Evolutionary conservation across 1,140 invertebrate genomes (phyloP), one percentile per base, ranked within the genome.

Genomic region (Drosophila kanapiae): DNA sequence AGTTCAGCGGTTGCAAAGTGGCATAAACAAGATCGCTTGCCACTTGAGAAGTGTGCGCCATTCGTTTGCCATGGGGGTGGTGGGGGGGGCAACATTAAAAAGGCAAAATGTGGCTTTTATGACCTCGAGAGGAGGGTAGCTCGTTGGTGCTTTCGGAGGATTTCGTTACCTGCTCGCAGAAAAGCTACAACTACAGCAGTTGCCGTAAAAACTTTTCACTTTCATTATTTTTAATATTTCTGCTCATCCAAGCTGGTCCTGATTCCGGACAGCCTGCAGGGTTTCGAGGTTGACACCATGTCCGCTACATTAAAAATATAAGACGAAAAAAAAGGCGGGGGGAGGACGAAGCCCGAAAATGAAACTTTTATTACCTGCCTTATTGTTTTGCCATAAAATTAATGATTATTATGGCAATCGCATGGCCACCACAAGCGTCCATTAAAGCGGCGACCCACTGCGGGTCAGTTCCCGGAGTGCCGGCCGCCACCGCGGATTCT

Each of bases 331-430:
- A 31, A 31, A 29, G 35, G 16, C 3, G n/a, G 27, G 18, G 51
- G 33, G 42, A 42, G 16, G 33, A 70, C 49, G 77, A 61, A 78
- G 72, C 72, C 64, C 78, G 69, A 88, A 86, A 87, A 88, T 84
- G 87, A 88, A 90, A 90, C 85, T 90, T 90, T 90, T 90, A 90
- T 90, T 85, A 85, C 85, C 85, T 90, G 81, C 85, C 85, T 90
- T 90, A 90, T 90, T 90, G 85, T 90, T 90, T 90, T 79, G 82
- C 81, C 81, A 90, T 90, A 82, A 90, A 90, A 90, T 90, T 90
- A 90, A 90, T 90, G 85, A 90, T 90, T 90, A 90, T 90, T 90
- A 90, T 82, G 85, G 85, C 85, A 90, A 90, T 90, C 75, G 82
- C 63, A 42, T 59, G 69, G 53, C 67, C 61, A 88, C 84, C 84